phyloP scores from a whole-genome alignment of 2,888 invertebrate genomes.

The Hydrotaea diabolus region DNA sequence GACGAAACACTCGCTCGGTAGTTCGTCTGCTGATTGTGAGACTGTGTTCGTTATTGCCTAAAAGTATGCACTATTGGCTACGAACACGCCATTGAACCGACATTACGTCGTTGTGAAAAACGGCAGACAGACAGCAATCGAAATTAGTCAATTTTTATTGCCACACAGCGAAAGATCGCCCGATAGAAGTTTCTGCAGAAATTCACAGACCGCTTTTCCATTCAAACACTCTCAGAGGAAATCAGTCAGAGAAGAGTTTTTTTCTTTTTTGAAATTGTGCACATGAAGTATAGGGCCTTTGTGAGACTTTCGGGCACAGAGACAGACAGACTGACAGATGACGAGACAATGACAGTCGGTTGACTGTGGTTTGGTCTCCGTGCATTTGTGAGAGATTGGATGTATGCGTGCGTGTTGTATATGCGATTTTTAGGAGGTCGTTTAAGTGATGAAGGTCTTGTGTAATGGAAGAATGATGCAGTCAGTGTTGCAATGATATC shows the following conservation, averaged over 20 bases:
- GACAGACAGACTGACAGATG: no score
- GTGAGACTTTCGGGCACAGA: no score
- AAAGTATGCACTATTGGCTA: conserved; percentile 45
- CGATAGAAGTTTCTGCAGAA: background rate
- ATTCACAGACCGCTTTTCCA: background rate
- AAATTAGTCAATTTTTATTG: conserved; percentile 60
- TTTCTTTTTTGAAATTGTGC: conserved; percentile 9
- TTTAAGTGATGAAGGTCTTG: conserved; percentile 32
- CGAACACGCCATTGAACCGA: conserved; percentile 7
- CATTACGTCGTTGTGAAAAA: conserved; percentile 45
- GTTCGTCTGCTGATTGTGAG: no score
- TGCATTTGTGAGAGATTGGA: no score
- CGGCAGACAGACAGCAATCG: conserved; percentile 53
- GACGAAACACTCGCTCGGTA: no score
- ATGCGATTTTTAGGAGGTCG: background rate
- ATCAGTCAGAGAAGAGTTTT: background rate
- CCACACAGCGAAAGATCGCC: conserved; percentile 27
- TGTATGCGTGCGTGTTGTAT: no score
- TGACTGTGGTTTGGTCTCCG: no score
- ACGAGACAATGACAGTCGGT: no score
- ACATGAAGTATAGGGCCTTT: conserved; percentile 16
- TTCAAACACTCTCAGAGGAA: background rate
- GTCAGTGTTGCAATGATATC: conserved; percentile 31
- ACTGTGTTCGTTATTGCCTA: conserved; percentile 16
- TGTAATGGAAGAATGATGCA: conserved; percentile 44